Percentiles rank a stretch among this genome's conserved stretches.
These are phyloP conservation scores for Lethenteron camtschaticum DNA, from an alignment of 2,113 vertebrate species.

Conservation along the genomic window DNA sequence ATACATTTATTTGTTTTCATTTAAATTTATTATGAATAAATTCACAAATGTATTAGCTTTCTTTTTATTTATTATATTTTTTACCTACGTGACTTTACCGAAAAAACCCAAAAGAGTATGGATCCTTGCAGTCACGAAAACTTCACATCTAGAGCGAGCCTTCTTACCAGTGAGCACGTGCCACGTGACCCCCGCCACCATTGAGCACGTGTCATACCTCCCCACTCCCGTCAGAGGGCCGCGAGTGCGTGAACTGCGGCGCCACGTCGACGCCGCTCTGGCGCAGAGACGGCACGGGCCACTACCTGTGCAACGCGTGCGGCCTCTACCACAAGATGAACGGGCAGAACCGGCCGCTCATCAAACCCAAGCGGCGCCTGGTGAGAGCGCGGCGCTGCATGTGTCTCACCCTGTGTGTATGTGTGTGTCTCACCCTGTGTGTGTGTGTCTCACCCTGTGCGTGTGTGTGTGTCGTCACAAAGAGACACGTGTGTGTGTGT, in stretches of 20 bases:
- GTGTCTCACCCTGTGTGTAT: no score
- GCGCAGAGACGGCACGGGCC: slow-evolving; percentile 52
- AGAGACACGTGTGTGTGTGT: no score
- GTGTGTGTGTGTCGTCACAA: no score
- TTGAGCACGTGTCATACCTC: no score
- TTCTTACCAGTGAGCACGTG: no score
- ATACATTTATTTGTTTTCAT: neutral
- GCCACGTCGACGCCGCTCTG: slow-evolving; percentile 57
- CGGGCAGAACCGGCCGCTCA: slow-evolving; percentile 53
- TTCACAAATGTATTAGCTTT: neutral
- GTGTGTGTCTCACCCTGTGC: no score
- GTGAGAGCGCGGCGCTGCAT: slow-evolving; percentile 18
- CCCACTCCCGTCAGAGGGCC: slow-evolving; percentile 29
- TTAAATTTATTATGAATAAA: neutral
- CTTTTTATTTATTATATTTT: neutral
- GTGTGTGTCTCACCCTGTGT: no score
- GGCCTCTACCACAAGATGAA: slow-evolving; percentile 80
- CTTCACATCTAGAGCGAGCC: no score
- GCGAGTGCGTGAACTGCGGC: slow-evolving; percentile 66
- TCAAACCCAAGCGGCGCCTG: slow-evolving; percentile 60
- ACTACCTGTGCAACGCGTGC: slow-evolving; percentile 67
- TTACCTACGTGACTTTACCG: neutral
- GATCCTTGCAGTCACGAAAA: no score
- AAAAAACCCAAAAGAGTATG: no score
- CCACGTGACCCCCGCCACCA: no score